Percentiles rank a stretch among this genome's conserved stretches.
Evolutionary conservation across 2,113 vertebrate species (phyloP).

Genomic region (Azemiops feae): DNA sequence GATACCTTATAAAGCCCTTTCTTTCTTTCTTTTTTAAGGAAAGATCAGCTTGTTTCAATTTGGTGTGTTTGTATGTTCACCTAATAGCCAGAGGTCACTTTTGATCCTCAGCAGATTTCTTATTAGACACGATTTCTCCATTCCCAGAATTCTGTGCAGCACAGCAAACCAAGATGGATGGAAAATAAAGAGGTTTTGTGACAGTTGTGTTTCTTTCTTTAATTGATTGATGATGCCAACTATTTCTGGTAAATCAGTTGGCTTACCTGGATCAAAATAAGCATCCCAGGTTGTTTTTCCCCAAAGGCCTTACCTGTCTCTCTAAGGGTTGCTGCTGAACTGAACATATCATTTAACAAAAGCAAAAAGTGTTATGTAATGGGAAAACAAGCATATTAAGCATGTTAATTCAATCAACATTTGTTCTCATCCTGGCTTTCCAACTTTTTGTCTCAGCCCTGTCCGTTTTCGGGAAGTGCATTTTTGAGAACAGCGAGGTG

Average conservation of each 20-base stretch:
- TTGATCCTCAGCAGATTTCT: background rate
- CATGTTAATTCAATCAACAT: background rate
- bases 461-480: background rate
- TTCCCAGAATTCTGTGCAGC: background rate
- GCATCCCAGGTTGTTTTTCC: background rate
- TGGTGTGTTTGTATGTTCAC: background rate
- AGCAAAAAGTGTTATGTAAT: background rate
- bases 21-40: background rate
- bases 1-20: background rate
- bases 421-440: background rate
- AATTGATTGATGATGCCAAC: background rate
- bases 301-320: background rate
- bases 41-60: background rate
- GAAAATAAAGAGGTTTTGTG: background rate
- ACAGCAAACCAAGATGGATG: background rate
- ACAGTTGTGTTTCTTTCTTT: background rate
- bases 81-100: constrained; percentile 11
- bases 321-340: background rate
- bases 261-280: background rate
- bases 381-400: background rate
- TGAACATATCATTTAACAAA: background rate
- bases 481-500: background rate
- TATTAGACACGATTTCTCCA: background rate
- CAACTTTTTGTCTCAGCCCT: background rate
- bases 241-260: background rate